Conservation (phyloP, 2,797 vertebrate genomes). For the Petrocephalus sullivani region DNA sequence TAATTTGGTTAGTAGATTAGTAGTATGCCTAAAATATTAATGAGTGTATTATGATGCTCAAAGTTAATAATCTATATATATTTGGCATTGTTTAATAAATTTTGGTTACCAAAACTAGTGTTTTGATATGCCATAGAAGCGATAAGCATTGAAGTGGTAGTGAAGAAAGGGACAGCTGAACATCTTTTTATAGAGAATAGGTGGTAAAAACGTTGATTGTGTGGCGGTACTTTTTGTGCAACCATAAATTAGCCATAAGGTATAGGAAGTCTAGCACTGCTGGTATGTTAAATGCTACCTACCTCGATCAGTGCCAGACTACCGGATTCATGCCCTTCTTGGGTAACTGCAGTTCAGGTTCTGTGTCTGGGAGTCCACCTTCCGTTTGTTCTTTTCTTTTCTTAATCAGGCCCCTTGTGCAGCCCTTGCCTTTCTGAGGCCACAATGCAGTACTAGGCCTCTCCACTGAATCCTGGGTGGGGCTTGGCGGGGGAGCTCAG, state of each 20-base stretch:
- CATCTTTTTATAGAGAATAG: not conserved
- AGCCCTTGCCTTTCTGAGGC: not conserved
- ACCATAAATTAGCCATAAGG: not conserved
- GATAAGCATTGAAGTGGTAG: too few species aligned
- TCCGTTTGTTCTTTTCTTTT: not conserved
- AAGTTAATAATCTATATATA: not conserved
- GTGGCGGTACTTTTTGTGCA: not conserved
- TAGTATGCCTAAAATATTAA: not conserved
- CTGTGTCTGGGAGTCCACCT: not conserved
- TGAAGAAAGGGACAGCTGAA: not conserved
- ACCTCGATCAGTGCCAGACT: not conserved
- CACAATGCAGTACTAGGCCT: not conserved
- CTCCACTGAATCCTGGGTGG: not conserved
- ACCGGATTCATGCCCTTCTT: not conserved
- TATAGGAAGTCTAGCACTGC: not conserved
- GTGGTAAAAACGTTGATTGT: not conserved
- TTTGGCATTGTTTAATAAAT: not conserved
- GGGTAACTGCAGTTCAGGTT: not conserved
- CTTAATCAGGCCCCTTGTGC: not conserved
- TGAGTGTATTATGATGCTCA: not conserved
- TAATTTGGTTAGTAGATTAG: not conserved
- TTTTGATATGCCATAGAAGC: not conserved
- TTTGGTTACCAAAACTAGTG: not conserved
- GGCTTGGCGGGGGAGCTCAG: not conserved
- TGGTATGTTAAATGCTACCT: not conserved